Base-by-base conservation (phyloP, 2,888 invertebrate species). In the Catocala nupta region DNA sequence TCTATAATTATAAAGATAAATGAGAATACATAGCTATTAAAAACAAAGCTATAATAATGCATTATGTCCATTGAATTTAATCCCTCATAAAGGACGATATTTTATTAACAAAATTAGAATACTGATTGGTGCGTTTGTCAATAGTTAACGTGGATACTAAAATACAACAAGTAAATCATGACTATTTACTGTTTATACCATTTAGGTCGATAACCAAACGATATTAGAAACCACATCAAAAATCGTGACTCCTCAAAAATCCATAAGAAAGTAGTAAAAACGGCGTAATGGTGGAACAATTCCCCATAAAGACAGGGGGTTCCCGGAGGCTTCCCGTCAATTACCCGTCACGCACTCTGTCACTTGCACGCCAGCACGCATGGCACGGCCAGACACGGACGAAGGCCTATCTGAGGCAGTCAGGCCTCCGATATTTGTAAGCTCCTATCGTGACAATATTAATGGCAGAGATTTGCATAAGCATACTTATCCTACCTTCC, bases 381-480 rank as follows among this genome's bases (percentile, higher is more conserved):
- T 77, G 85, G 85, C 59, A 86, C 84, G 8, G 65, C 73, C 78
- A 70, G 85, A 68, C 70, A 83, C 87, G 70, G 72, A 78, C 84
- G 66, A 69, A 57, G 68, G 62, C 53, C 71, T 55, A 66, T 72
- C 64, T 55, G 67, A 59, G 39, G 68, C 66, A 57, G 70, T 57
- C 59, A 65, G 59, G 61, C 53, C 53, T 42, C 13, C 39, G 12
- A 48, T 53, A 54, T 54, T 13, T 42, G 9, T 48, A 61, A 59
- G 50, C 52, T 51, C 45, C 7, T 34, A 12, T 55, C 45, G 45
- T 55, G 39, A 50, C 45, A 25, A 13, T 33, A 55, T 61, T 61
- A 51, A 61, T 56, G 51, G n/a, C 4, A 7, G 7, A 49, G 10
- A 55, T 55, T 60, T 55, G 49, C 12, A 61, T 34, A 36, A 10